Percentiles rank a stretch among this genome's conserved stretches.
Conservation (phyloP, 2,113 vertebrate species). For the Hipposideros armiger region DNA sequence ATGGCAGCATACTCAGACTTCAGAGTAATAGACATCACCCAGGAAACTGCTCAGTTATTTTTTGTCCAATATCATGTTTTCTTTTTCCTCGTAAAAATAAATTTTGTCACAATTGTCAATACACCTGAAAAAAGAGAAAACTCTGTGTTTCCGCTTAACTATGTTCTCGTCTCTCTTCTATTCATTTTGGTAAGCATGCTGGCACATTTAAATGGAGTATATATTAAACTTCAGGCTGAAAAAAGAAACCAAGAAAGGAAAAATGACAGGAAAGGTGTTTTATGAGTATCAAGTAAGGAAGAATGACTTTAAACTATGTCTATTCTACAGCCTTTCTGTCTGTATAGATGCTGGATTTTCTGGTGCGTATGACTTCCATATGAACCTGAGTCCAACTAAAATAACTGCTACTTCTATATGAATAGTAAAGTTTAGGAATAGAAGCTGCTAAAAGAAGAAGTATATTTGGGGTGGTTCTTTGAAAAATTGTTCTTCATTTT, state of each 20-base stretch:
- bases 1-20: background rate
- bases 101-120: constrained; percentile 58
- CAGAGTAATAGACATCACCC: background rate
- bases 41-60: constrained; percentile 19
- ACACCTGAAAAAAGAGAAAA: constrained; percentile 37
- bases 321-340: constrained; percentile 49
- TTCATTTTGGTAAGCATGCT: constrained; percentile 50
- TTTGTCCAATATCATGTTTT: constrained; percentile 18
- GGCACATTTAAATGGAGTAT: constrained; percentile 56
- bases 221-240: constrained; percentile 33
- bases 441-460: constrained; percentile 38
- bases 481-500: constrained; percentile 45
- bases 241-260: background rate
- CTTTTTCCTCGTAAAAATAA: constrained; percentile 52
- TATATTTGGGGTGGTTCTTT: constrained; percentile 30
- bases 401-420: constrained; percentile 15
- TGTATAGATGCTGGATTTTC: background rate
- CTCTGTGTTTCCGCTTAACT: background rate
- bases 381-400: constrained; percentile 3
- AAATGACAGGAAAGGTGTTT: constrained; percentile 30
- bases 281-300: background rate
- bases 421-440: constrained; percentile 38
- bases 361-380: constrained; percentile 2
- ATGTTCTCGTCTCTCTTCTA: constrained; percentile 7
- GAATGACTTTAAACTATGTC: constrained; percentile 44